Base-by-base conservation (phyloP, 2,888 invertebrate species). In the Trichopria drosophilae region DNA sequence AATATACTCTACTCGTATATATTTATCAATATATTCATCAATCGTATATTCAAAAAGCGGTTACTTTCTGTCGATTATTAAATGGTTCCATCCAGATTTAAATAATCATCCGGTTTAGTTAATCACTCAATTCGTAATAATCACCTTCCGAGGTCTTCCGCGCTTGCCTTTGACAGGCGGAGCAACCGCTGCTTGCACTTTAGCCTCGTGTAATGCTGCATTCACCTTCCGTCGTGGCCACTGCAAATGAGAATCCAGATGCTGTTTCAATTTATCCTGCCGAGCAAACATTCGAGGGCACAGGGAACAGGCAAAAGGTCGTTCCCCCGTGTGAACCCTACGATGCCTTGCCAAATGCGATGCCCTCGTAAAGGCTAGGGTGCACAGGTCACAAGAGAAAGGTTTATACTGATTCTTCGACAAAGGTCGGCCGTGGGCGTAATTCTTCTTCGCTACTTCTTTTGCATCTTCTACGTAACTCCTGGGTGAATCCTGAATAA, bases 241-340 rank as follows among this genome's bases (percentile, higher is more conserved):
- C 28, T 72, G 72, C 10, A 71, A 48, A 43, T 72, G 73, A 10
- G 73, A 71, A 24, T 73, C 72, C 54, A 72, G 47, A 43, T 87
- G 86, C 61, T 86, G 82, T 55, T 86, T 83, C 62, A 87, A 77
- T 67, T 87, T 87, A 73, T 87, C 87, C 60, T 85, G 85, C 51
- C 86, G 78, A 16, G 86, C 85, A 76, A 87, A 87, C 60, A 84
- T 83, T 46, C 86, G 82, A 0, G 84, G 85, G 73, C 86, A 87
- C 57, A 83, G 81, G 61, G 80, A 81, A 72, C 86, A 87, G 43
- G 81, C 81, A 73, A 83, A 86, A 3, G 86, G 86, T 7, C 85
- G 76, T 75, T 86, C 85, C 50, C 86, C 86, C 0, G 86, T 86
- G 75, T 87, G 87, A 20, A 85, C 85, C 53, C 86, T 78, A 59